Conservation (phyloP, 2,888 invertebrate species). For the Phanerotoma sp. region DNA sequence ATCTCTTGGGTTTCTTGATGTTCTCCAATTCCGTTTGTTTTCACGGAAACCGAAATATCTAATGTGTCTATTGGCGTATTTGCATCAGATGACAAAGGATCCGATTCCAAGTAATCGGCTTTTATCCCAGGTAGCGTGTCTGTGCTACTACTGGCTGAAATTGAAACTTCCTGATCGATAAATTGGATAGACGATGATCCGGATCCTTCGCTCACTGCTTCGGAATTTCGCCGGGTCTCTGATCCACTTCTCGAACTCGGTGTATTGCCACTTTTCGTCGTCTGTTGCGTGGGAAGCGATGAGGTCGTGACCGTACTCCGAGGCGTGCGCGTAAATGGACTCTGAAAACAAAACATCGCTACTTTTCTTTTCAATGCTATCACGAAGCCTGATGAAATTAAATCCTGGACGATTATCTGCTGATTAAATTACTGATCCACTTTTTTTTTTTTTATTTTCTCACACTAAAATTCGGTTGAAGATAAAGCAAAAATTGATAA, state of each 20-base stretch:
- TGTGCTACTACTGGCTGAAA: constrained; percentile 52
- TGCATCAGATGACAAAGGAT: constrained; percentile 48
- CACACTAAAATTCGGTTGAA: no score
- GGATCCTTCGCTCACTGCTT: constrained; percentile 50
- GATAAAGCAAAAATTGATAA: no score
- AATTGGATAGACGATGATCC: constrained; percentile 50
- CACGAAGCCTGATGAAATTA: neutral
- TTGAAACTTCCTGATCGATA: constrained; percentile 51
- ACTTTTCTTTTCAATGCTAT: neutral
- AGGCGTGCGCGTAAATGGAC: constrained; percentile 53
- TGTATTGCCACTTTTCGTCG: constrained; percentile 24
- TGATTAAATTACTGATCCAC: no score
- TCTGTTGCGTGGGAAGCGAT: constrained; percentile 27
- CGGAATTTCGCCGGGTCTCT: constrained; percentile 44
- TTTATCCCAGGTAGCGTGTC: constrained; percentile 52
- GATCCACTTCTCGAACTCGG: neutral
- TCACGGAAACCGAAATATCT: constrained; percentile 13
- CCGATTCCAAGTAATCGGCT: constrained; percentile 50
- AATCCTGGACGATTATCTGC: no score
- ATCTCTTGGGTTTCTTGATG: constrained; percentile 11
- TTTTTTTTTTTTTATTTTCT: no score
- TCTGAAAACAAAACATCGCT: constrained; percentile 56
- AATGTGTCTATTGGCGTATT: constrained; percentile 22
- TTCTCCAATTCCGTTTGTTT: neutral
- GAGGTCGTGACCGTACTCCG: constrained; percentile 28